These are phyloP conservation scores for Myrmecophaga tridactyla DNA, from an alignment of 2,113 vertebrate species.

Conservation along the genomic window DNA sequence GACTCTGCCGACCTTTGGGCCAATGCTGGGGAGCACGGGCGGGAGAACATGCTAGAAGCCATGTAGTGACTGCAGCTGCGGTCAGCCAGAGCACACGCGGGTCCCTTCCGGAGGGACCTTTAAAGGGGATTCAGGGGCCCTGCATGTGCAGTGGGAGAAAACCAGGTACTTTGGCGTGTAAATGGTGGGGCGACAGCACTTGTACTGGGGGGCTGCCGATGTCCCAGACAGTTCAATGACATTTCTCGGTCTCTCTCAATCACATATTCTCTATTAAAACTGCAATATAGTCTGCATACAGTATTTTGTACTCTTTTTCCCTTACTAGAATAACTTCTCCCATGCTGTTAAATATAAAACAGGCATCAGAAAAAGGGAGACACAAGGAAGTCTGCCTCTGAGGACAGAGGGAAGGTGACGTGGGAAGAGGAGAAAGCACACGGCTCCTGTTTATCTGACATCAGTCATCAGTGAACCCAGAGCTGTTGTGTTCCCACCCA, in stretches of 20 bases:
- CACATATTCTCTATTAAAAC: background rate
- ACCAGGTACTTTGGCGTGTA: background rate
- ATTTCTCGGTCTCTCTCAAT: background rate
- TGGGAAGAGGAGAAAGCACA: background rate
- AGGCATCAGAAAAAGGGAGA: background rate
- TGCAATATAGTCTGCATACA: background rate
- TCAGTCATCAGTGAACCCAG: background rate
- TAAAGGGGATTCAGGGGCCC: background rate
- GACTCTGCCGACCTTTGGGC: background rate
- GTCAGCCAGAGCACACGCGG: background rate
- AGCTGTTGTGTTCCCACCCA: background rate
- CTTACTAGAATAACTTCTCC: background rate
- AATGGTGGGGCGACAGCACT: background rate
- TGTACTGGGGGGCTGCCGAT: background rate
- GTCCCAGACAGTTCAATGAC: background rate
- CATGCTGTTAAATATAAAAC: background rate
- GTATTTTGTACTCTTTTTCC: background rate
- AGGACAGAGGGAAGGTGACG: background rate
- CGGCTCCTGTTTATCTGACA: background rate
- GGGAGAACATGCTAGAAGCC: background rate
- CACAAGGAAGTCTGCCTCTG: too few species aligned
- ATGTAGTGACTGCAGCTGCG: background rate
- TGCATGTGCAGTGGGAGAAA: background rate
- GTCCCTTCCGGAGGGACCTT: background rate
- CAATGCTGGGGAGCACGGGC: background rate